Percentiles rank a stretch among this genome's conserved stretches.
phyloP scores from a whole-genome alignment of 2,797 vertebrate species.

The Rhabdophis nuchalis region DNA sequence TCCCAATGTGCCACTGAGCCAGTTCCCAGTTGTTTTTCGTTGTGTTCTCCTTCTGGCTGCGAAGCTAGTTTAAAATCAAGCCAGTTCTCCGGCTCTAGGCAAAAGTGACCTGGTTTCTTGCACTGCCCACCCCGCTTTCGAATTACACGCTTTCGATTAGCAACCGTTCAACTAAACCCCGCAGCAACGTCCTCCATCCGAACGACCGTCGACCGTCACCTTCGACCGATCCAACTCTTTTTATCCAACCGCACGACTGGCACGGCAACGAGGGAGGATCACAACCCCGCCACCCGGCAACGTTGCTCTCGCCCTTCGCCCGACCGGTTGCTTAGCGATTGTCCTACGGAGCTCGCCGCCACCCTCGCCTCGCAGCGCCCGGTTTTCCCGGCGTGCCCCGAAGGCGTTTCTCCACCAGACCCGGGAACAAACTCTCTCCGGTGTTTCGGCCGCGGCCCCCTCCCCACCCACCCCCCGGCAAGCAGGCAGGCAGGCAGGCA shows the following conservation, averaged over 20 bases:
- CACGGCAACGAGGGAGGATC: slow-evolving; percentile 4
- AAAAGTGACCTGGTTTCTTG: neutral
- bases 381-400: neutral
- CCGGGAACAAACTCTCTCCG: neutral
- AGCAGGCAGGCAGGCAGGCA: neutral
- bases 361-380: neutral
- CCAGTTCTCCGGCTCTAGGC: neutral
- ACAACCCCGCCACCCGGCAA: neutral
- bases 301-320: neutral
- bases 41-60: neutral
- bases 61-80: neutral
- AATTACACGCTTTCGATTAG: neutral
- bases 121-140: neutral
- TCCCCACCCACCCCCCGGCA: neutral
- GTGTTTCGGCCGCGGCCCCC: neutral
- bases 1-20: neutral
- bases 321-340: slow-evolving; percentile 14
- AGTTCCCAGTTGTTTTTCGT: neutral
- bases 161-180: neutral
- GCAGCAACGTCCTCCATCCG: neutral
- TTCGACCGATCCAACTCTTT: slow-evolving; percentile 15
- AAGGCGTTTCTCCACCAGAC: slow-evolving; percentile 1
- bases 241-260: neutral
- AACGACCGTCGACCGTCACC: neutral
- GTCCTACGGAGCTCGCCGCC: neutral